Evolutionary conservation across 2,113 vertebrate species (phyloP).

Genomic region (Stigmatopora nigra): DNA sequence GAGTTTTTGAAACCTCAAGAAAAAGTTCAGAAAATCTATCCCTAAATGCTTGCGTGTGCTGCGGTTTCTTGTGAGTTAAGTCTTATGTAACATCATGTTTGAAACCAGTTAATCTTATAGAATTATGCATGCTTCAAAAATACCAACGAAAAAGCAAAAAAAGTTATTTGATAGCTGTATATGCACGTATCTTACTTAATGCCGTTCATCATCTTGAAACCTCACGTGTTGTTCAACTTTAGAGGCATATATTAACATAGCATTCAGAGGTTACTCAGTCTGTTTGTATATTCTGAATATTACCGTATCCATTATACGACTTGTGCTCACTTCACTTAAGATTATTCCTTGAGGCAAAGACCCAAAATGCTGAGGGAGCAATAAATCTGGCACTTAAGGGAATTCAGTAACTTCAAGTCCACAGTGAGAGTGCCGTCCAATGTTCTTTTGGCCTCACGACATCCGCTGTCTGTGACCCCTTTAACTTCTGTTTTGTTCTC

Average conservation of each 20-base stretch:
- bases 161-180: neutral
- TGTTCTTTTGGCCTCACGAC: constrained; percentile 33
- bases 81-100: neutral
- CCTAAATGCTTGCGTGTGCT: neutral
- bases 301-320: neutral
- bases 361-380: constrained; percentile 42
- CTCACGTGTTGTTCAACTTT: neutral
- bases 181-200: too few relatives aligned
- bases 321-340: neutral
- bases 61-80: neutral
- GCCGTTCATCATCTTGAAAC: too few relatives aligned
- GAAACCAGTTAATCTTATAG: neutral
- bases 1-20: constrained; percentile 50
- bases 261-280: neutral
- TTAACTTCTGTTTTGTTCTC: constrained; percentile 62
- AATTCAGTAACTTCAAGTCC: constrained; percentile 32
- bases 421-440: constrained; percentile 44
- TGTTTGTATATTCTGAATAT: neutral
- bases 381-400: constrained; percentile 56
- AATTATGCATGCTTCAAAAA: neutral
- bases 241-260: neutral
- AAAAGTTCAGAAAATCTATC: constrained; percentile 47
- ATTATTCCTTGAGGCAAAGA: constrained; percentile 38
- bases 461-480: constrained; percentile 55
- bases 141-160: neutral